A percentile compares a stretch with the other conserved stretches of the same genome.
These are phyloP conservation scores for Pyrgilauda ruficollis DNA, from an alignment of 2,113 vertebrate species.

Conservation along the genomic window DNA sequence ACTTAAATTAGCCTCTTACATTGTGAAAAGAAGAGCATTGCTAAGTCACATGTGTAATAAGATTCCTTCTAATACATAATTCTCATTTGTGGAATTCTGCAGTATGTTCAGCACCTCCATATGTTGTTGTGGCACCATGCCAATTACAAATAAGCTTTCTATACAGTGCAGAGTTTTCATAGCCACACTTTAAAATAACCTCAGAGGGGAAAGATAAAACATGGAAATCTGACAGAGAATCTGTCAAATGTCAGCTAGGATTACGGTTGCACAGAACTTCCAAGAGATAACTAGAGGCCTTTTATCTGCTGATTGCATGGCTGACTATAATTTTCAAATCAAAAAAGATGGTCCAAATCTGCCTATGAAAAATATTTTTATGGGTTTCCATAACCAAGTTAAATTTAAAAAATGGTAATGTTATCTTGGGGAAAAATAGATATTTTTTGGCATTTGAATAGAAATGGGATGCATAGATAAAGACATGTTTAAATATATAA, in stretches of 20 bases:
- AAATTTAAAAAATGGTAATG: neutral
- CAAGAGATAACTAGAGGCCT: neutral
- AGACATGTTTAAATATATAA: neutral
- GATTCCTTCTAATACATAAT: neutral
- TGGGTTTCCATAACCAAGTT: neutral
- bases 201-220: constrained; percentile 21
- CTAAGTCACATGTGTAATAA: neutral
- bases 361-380: neutral
- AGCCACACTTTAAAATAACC: constrained; percentile 22
- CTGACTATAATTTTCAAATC: neutral
- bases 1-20: neutral
- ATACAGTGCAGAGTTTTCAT: neutral
- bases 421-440: neutral
- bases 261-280: neutral
- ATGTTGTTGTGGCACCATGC: neutral
- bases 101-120: neutral
- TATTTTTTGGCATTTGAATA: neutral
- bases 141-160: neutral
- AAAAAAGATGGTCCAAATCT: neutral
- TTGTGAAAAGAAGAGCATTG: neutral
- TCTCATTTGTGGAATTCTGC: neutral
- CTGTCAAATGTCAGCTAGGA: constrained; percentile 10
- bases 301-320: constrained; percentile 8
- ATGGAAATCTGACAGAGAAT: constrained; percentile 25
- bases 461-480: neutral